Percentiles rank a stretch among this genome's conserved stretches.
Conservation (phyloP, 2,888 invertebrate genomes). For the Hedychridium roseum region DNA sequence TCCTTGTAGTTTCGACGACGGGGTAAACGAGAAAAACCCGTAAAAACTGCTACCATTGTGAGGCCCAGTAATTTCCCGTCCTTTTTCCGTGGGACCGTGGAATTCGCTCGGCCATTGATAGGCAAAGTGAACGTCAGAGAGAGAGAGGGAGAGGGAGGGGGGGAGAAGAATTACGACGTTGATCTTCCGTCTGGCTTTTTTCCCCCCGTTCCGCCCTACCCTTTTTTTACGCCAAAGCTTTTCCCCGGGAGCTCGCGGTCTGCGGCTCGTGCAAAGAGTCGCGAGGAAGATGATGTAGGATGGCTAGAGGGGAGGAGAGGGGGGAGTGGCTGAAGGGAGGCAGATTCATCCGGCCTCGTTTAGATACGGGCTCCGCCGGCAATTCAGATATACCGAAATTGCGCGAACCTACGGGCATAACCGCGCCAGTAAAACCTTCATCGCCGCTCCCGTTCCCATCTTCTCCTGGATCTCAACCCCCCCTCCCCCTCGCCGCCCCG, state of each 20-base stretch:
- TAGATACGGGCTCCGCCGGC: constrained; percentile 45
- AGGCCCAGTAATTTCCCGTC: too few relatives aligned
- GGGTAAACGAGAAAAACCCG: too few relatives aligned
- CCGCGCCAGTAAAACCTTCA: constrained; percentile 45
- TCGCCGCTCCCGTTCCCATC: constrained; percentile 22
- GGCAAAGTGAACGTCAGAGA: constrained; percentile 22
- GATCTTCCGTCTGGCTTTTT: too few relatives aligned
- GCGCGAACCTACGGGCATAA: constrained; percentile 47
- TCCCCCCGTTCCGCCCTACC: not conserved
- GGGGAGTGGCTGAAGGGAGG: constrained; percentile 28
- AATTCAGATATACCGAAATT: constrained; percentile 51
- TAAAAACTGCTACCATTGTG: too few relatives aligned
- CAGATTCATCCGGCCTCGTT: constrained; percentile 47
- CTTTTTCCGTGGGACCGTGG: too few relatives aligned
- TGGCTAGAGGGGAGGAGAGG: constrained; percentile 22
- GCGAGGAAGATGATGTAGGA: too few relatives aligned
- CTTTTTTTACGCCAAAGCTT: not conserved
- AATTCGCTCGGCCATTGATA: too few relatives aligned
- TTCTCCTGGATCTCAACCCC: constrained; percentile 5
- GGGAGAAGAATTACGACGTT: too few relatives aligned
- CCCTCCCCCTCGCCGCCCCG: not conserved
- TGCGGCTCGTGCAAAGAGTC: too few relatives aligned
- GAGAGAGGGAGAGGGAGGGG: constrained; percentile 15
- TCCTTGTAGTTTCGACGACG: too few relatives aligned
- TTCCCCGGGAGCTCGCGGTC: not conserved